A percentile compares a stretch with the other conserved stretches of the same genome.
Conservation (phyloP, 1,140 invertebrate species). For the Heliothis subflexa region DNA sequence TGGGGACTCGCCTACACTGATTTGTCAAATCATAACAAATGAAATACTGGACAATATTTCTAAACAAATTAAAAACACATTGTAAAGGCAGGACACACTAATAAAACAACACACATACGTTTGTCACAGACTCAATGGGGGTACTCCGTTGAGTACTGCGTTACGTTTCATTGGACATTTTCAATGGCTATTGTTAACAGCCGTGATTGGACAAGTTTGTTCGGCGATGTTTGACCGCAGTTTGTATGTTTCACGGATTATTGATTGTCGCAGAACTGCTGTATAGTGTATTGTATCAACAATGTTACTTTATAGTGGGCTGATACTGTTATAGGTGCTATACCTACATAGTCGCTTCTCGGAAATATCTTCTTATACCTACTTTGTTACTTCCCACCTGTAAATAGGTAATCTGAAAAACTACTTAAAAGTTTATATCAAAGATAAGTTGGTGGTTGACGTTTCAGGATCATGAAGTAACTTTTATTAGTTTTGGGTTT, state of each 20-base stretch:
- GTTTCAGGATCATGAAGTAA: no score
- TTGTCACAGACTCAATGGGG: slow-evolving; percentile 8
- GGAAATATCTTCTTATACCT: no score
- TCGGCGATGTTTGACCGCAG: slow-evolving; percentile 41
- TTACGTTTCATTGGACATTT: slow-evolving; percentile 51
- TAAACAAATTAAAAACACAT: neutral
- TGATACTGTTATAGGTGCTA: neutral
- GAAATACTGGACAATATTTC: no score
- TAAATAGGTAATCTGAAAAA: no score
- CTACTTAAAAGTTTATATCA: no score
- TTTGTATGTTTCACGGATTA: slow-evolving; percentile 32
- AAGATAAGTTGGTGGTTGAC: no score
- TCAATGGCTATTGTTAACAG: slow-evolving; percentile 59
- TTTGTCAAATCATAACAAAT: neutral
- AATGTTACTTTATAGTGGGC: neutral
- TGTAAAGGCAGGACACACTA: slow-evolving; percentile 7
- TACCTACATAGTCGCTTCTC: no score
- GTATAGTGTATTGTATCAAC: neutral
- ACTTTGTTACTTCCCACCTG: no score
- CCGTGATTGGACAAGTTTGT: slow-evolving; percentile 57
- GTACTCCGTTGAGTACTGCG: slow-evolving; percentile 15
- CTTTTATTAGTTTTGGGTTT: no score
- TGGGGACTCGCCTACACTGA: no score
- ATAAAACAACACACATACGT: slow-evolving; percentile 5
- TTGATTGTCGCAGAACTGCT: neutral